phyloP scores from a whole-genome alignment of 2,888 invertebrate species.

The Eristalis arbustorum region DNA sequence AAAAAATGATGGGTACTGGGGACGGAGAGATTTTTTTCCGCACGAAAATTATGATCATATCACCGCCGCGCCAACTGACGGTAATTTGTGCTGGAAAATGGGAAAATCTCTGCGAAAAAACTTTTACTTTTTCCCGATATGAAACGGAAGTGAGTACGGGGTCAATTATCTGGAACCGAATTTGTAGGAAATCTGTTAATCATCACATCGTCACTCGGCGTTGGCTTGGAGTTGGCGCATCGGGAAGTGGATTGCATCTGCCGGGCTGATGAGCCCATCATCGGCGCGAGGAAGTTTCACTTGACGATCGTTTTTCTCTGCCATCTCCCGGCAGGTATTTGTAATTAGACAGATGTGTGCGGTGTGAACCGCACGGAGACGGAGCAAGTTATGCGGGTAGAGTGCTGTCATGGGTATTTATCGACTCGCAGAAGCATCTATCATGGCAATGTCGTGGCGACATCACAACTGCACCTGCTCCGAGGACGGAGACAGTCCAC shows the following conservation, averaged over 20 bases:
- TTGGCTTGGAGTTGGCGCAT: background rate
- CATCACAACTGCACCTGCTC: slow-evolving; percentile 53
- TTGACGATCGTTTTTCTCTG: slow-evolving; percentile 50
- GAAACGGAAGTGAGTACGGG: slow-evolving; percentile 41
- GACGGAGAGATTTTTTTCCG: slow-evolving; percentile 14
- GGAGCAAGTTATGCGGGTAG: slow-evolving; percentile 39
- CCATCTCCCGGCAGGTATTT: background rate
- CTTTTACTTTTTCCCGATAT: slow-evolving; percentile 59
- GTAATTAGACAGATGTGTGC: slow-evolving; percentile 37
- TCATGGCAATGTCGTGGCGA: slow-evolving; percentile 7
- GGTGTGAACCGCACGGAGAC: slow-evolving; percentile 49
- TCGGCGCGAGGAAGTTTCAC: slow-evolving; percentile 41
- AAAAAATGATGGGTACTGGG: slow-evolving; percentile 37
- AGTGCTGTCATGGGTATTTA: slow-evolving; percentile 24
- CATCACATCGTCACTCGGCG: slow-evolving; percentile 41
- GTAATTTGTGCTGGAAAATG: slow-evolving; percentile 33
- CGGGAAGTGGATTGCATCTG: background rate
- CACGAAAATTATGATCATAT: slow-evolving; percentile 29
- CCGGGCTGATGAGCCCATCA: background rate
- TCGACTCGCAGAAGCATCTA: slow-evolving; percentile 46
- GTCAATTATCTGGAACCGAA: slow-evolving; percentile 57
- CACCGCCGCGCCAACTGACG: background rate
- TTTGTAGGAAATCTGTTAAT: slow-evolving; percentile 60
- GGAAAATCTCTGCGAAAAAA: slow-evolving; percentile 11
- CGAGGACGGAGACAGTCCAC: slow-evolving; percentile 3